Evolutionary conservation across 2,888 invertebrate species (phyloP), one percentile per base, ranked within the genome.

Genomic region (Sclerodermus sp.): DNA sequence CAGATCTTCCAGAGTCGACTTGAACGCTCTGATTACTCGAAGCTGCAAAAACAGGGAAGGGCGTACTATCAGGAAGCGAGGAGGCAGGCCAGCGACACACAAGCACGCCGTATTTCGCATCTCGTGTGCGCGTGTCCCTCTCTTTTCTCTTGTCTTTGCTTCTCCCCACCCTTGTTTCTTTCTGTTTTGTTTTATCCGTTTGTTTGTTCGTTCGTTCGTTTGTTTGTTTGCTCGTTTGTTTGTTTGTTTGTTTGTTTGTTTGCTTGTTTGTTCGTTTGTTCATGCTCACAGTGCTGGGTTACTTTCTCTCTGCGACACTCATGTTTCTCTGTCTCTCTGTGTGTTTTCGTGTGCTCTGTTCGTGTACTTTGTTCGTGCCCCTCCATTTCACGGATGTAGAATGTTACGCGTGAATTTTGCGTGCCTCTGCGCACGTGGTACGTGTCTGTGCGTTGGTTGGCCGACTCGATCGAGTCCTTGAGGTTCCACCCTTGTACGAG

Each of bases 1-100:
- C 85, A 98, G 85, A 85, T 98, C 98, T 88, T 99, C 98, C 87
- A 99, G 87, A 79, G 91, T 96, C 78, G 96, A 96, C 86, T 93
- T 96, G 93, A 98, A 99, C 81, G 98, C 98, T 86, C 96, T 93
- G 85, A 98, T 96, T 84, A 99, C 98, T 84, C 98, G 94, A 85
- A 98, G 91, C 98, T 98, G 96, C 86, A 92, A 93, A 87, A 84
- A 84, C 81, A 84, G 83, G 84, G 83, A 79, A 78, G 77, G 79
- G 78, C 72, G 73, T 76, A 74, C 77, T 73, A 77, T 76, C 68
- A 75, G 74, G 76, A 66, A 67, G 68, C 71, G 74, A 75, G 74
- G 70, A 72, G 70, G 72, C 70, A 72, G 70, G 71, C 71, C 68
- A 74, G 71, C 72, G 70, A 73, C 71, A 75, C 72, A 73, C 70